Percentiles rank a stretch among this genome's conserved stretches.
Conservation (phyloP, 2,888 invertebrate genomes). For the Deilephila porcellus region DNA sequence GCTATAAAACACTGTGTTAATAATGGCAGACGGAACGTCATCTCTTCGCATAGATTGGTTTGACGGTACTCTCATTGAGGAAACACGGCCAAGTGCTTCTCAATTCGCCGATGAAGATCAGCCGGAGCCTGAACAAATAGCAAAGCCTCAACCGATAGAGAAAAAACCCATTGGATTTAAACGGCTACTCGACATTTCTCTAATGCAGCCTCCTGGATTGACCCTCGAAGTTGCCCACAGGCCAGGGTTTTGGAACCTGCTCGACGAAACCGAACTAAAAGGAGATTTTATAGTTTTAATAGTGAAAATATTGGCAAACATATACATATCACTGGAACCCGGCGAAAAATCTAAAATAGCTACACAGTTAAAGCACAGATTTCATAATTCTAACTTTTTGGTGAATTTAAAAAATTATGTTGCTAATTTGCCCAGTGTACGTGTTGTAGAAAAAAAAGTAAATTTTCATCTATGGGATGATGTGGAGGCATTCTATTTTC, state of each 20-base stretch:
- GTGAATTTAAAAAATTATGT: slow-evolving; percentile 64
- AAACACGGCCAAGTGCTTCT: slow-evolving; percentile 49
- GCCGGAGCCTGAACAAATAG: slow-evolving; percentile 44
- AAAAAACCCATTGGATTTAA: slow-evolving; percentile 79
- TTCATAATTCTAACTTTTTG: slow-evolving; percentile 67
- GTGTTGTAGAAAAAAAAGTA: slow-evolving; percentile 69
- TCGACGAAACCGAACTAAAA: slow-evolving; percentile 68
- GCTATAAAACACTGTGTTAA: neutral
- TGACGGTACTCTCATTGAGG: slow-evolving; percentile 75
- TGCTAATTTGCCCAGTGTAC: slow-evolving; percentile 61
- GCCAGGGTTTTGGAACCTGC: slow-evolving; percentile 75
- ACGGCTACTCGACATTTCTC: slow-evolving; percentile 69
- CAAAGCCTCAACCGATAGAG: slow-evolving; percentile 58
- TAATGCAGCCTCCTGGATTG: slow-evolving; percentile 67
- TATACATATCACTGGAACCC: slow-evolving; percentile 65
- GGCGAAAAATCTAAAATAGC: slow-evolving; percentile 67
- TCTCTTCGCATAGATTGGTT: slow-evolving; percentile 80
- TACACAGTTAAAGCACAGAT: slow-evolving; percentile 59
- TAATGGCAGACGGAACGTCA: slow-evolving; percentile 65
- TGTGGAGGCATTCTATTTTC: slow-evolving; percentile 64
- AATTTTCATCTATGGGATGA: slow-evolving; percentile 77
- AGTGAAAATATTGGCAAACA: slow-evolving; percentile 69
- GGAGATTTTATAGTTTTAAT: slow-evolving; percentile 79
- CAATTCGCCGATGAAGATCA: slow-evolving; percentile 64
- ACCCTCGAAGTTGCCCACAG: slow-evolving; percentile 72